phyloP scores from a whole-genome alignment of 23 tunicate genomes.

The Oikopleura albicans region DNA sequence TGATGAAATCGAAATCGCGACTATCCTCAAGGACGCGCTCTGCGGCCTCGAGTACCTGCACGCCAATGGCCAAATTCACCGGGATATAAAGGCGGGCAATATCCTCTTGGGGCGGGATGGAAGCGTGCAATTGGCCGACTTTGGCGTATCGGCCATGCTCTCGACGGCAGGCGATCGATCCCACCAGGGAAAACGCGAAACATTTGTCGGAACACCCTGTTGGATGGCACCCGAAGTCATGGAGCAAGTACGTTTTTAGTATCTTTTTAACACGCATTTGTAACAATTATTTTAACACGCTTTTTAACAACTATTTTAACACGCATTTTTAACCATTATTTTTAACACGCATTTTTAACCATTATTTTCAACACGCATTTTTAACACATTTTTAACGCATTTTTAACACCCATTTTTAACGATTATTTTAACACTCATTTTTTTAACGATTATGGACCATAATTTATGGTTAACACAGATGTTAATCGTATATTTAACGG shows the following conservation, averaged over 20 bases:
- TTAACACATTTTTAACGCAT: too few relatives aligned
- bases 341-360: neutral
- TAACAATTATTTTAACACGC: neutral
- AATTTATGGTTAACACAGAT: too few relatives aligned
- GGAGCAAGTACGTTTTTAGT: slow-evolving; percentile 94
- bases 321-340: neutral
- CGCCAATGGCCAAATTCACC: slow-evolving; percentile 87
- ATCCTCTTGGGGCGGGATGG: slow-evolving; percentile 80
- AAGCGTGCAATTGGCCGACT: slow-evolving; percentile 61
- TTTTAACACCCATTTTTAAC: too few relatives aligned
- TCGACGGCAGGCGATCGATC: slow-evolving; percentile 37
- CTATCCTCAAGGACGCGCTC: slow-evolving; percentile 48
- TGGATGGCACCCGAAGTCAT: slow-evolving; percentile 99
- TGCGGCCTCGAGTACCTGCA: slow-evolving; percentile 82
- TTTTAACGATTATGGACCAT: too few relatives aligned
- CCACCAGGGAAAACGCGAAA: slow-evolving; percentile 44
- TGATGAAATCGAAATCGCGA: slow-evolving; percentile 63
- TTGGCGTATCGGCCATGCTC: slow-evolving; percentile 73
- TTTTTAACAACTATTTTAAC: neutral
- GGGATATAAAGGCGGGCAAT: slow-evolving; percentile 97
- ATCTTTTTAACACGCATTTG: neutral
- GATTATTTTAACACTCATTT: too few relatives aligned
- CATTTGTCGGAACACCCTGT: slow-evolving; percentile 96
- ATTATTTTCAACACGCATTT: too few relatives aligned
- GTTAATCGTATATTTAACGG: too few relatives aligned